A percentile compares a stretch with the other conserved stretches of the same genome.
phyloP scores from a whole-genome alignment of 2,113 vertebrate genomes.

The Puffinus mauretanicus region DNA sequence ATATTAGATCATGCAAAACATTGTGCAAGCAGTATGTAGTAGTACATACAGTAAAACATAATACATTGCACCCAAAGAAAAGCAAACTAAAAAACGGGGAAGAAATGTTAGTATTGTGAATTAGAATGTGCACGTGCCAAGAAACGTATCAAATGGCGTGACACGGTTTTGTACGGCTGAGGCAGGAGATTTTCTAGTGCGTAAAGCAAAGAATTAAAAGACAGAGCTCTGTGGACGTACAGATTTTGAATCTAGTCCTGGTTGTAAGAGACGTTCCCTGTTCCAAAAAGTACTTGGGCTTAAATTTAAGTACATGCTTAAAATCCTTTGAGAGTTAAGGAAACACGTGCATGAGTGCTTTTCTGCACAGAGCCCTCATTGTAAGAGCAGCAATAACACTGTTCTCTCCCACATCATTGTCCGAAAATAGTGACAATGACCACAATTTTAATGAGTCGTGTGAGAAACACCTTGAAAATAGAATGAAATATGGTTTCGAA shows the following conservation, averaged over 20 bases:
- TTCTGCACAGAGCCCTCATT: not conserved
- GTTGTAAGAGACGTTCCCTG: not conserved
- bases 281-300: not conserved
- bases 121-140: constrained; percentile 1
- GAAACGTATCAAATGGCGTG: not conserved
- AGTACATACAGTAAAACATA: constrained; percentile 44
- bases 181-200: not conserved
- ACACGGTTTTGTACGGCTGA: not conserved
- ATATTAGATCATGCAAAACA: constrained; percentile 80
- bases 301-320: not conserved
- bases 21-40: constrained; percentile 77
- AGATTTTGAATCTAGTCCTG: not conserved
- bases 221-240: not conserved
- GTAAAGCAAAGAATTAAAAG: not conserved
- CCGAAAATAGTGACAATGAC: not conserved
- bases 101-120: not conserved
- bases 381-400: not conserved
- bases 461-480: not conserved
- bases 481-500: not conserved
- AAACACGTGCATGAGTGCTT: not conserved
- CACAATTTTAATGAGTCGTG: not conserved
- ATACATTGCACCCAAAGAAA: constrained; percentile 58
- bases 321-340: not conserved
- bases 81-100: constrained; percentile 41
- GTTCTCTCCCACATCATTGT: not conserved